Evolutionary conservation across 2,113 vertebrate genomes (phyloP).

Genomic region (Danio rerio): GRCz12tu NC_133199.1:16047001-16047500

Average conservation of each 20-base stretch:
- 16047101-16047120: constrained; percentile 79
- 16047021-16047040: constrained; percentile 79
- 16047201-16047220: constrained; percentile 19
- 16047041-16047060: constrained; percentile 82
- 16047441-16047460: constrained; percentile 52
- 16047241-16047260: constrained; percentile 45
- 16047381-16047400: constrained; percentile 26
- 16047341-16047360: constrained; percentile 12
- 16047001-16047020: constrained; percentile 78
- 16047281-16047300: constrained; percentile 38
- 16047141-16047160: constrained; percentile 57
- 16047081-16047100: constrained; percentile 77
- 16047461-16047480: constrained; percentile 65
- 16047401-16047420: constrained; percentile 37
- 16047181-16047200: constrained; percentile 9
- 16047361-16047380: constrained; percentile 23
- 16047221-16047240: constrained; percentile 56
- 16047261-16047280: constrained; percentile 47
- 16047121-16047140: constrained; percentile 78
- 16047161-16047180: constrained; percentile 31
- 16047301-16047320: constrained; percentile 33
- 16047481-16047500: constrained; percentile 57
- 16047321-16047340: constrained; percentile 9
- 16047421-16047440: constrained; percentile 49
- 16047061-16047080: constrained; percentile 77